Evolutionary conservation across 2,888 invertebrate species (phyloP), one percentile per base, ranked within the genome.

Genomic region (Drosophila kanekoi): DNA sequence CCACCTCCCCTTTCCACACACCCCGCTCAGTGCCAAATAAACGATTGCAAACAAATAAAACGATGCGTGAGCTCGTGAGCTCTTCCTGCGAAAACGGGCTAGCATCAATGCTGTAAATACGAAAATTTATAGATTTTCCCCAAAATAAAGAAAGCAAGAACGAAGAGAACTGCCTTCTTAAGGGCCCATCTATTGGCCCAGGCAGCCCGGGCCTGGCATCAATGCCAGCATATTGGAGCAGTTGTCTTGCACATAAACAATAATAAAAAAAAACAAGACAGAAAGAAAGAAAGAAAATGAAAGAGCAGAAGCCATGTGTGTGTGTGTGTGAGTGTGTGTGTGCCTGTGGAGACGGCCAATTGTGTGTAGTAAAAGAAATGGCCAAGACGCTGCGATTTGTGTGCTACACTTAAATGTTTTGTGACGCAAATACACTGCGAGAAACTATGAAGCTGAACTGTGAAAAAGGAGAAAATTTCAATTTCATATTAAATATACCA

Each of bases 21-120:
- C 18, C 6, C 20, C 38, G 13, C 18, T 9, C 13, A 1, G n/a
- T 5, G 20, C 33, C 33, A 10, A 44, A 16, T 48, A 48, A 70
- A 61, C 71, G 82, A 82, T 81, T 81, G 80, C 73, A 80, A 80
- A 80, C 80, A 72, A 73, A 81, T 81, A 80, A 73, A 82, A 43
- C 40, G 57, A 63, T 47, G 58, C 58, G 51, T 57, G 65, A 58
- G 61, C 38, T 43, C 18, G 33, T 37, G 61, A 56, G 41, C 18
- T 23, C 23, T 16, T 4, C 14, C 11, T 28, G 35, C 20, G 41
- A 11, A 33, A 45, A 33, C 47, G 43, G 48, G 54, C 48, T 28
- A 52, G 68, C 72, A 64, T 76, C 77, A 72, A 75, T 72, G 66
- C 74, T 64, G 69, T 75, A 86, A 86, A 86, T 87, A 83, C 74